A percentile compares a stretch with the other conserved stretches of the same genome.
Conservation (phyloP, 1,140 invertebrate species). For the Geopemphigus sp. region DNA sequence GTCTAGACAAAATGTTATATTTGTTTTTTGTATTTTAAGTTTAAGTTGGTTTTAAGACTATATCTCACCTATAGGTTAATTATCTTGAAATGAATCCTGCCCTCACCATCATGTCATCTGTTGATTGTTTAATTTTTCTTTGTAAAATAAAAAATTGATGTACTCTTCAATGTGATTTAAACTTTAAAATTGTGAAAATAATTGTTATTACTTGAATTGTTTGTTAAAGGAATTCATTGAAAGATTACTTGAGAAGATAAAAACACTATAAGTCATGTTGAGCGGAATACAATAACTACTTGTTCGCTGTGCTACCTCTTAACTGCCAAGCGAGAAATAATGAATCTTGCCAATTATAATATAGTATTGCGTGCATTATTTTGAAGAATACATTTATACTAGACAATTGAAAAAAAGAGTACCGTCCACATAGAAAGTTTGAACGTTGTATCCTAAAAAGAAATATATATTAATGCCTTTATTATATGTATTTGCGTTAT, state of each 20-base stretch:
- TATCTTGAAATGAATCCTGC: no score
- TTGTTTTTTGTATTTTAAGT: no score
- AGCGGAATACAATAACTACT: neutral
- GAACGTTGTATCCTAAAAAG: neutral
- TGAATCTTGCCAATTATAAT: constrained; percentile 8
- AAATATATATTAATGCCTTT: neutral
- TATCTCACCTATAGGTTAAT: no score
- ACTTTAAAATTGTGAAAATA: neutral
- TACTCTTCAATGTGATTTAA: no score
- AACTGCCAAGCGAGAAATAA: constrained; percentile 41
- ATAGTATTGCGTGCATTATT: constrained; percentile 9
- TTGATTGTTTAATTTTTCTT: neutral
- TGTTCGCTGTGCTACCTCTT: neutral
- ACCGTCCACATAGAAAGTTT: constrained; percentile 22
- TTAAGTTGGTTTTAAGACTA: no score
- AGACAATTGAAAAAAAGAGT: constrained; percentile 14
- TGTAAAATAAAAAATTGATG: neutral
- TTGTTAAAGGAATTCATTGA: constrained; percentile 44
- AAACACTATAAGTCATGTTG: constrained; percentile 17
- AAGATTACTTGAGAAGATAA: constrained; percentile 36
- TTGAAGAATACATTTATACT: neutral
- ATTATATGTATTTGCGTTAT: neutral
- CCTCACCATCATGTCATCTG: no score
- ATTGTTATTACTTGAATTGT: neutral
- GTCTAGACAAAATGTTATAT: no score